Base-by-base conservation (phyloP, 2,113 vertebrate species). In the Ageneiosus marmoratus region DNA sequence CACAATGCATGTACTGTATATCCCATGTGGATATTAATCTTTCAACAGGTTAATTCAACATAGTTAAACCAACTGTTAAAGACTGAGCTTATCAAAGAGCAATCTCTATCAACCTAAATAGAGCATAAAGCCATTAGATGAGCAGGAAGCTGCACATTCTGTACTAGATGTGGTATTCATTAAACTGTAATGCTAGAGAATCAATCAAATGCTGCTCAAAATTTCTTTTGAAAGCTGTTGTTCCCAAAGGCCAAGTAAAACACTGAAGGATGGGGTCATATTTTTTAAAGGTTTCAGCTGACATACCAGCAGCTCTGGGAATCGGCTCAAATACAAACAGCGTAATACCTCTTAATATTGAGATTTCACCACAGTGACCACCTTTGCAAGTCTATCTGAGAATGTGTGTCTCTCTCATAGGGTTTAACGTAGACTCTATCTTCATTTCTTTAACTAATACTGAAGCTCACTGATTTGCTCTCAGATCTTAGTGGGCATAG, bases 231-330 rank as follows among this genome's bases (percentile, higher is more conserved):
- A 92, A 90, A 84, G 87, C 86, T 86, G 78, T 84, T 79, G 86
- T 83, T 90, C 87, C 86, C 80, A 89, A 87, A 91, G 83, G 89
- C 91, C 91, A 92, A 92, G 85, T 86, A 89, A 77, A 92, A 93
- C 90, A 92, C 73, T 79, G 80, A 84, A 84, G 80, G 79, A 73
- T n/a, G 84, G 88, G 90, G 87, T 89, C 82, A 86, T 88, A 89
- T 92, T 92, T 91, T 90, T 76, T 85, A 88, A 90, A 93, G 87
- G 89, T 91, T 91, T 93, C 84, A 73, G 79, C 85, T 86, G 88
- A 89, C 87, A 87, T 90, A 89, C 89, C 89, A 92, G 88, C 85
- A 87, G 85, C 84, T 91, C 87, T 91, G 89, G 89, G 89, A 86
- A 56, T 86, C 85, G 0, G 20, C 44, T 32, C 32, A 73, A 48